A percentile compares a stretch with the other conserved stretches of the same genome.
Conservation (phyloP, 2,797 vertebrate species). For the Holocentrus rufus region DNA sequence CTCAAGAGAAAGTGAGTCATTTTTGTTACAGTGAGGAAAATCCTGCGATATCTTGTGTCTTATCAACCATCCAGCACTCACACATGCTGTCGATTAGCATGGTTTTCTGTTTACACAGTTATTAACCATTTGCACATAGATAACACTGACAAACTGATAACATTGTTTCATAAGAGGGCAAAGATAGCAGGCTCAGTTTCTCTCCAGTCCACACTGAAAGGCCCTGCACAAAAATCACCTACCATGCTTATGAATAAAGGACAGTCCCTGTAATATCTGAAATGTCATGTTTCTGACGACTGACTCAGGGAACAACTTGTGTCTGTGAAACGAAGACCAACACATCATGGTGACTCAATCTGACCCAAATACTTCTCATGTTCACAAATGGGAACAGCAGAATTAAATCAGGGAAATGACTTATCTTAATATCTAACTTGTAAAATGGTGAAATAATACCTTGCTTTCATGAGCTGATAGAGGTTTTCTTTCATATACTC, state of each 20-base stretch:
- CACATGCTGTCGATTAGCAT: too few species aligned
- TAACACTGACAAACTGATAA: constrained; percentile 9
- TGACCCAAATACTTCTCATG: constrained; percentile 44
- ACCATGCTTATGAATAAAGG: constrained; percentile 94
- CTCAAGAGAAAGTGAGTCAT: constrained; percentile 54
- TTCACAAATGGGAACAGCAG: constrained; percentile 8
- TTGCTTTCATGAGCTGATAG: constrained; percentile 95
- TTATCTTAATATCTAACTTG: not conserved
- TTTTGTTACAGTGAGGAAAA: constrained; percentile 13
- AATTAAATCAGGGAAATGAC: constrained; percentile 6
- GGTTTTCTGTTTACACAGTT: constrained; percentile 13
- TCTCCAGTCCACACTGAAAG: constrained; percentile 20
- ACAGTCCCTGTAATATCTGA: constrained; percentile 91
- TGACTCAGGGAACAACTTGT: constrained; percentile 92
- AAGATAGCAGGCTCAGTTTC: constrained; percentile 1
- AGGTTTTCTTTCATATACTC: constrained; percentile 98
- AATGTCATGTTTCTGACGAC: constrained; percentile 94
- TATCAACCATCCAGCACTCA: constrained; percentile 21
- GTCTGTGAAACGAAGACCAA: constrained; percentile 84
- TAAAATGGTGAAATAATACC: constrained; percentile 73
- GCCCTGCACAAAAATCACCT: constrained; percentile 70
- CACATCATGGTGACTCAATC: constrained; percentile 49
- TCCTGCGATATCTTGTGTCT: constrained; percentile 19
- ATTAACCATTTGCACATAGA: not conserved
- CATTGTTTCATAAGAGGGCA: constrained; percentile 6